Percentiles rank a stretch among this genome's conserved stretches.
Conservation (phyloP, 2,113 vertebrate genomes). For the Columbina picui region DNA sequence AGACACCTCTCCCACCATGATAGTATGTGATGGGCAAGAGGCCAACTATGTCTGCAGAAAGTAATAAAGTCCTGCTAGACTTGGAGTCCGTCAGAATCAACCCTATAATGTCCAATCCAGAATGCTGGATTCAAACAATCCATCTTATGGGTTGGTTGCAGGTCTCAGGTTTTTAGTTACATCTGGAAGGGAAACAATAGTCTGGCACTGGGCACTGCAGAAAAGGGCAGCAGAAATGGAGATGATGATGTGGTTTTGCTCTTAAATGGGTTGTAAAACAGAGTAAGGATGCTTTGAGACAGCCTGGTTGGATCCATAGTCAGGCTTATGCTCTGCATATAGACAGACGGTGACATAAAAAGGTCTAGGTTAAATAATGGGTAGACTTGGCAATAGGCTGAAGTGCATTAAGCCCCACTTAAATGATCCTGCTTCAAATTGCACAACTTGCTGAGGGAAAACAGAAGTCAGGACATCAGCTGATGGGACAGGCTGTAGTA, state of each 20-base stretch:
- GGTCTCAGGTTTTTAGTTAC: neutral
- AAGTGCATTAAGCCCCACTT: neutral
- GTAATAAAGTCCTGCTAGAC: neutral
- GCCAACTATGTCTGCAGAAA: neutral
- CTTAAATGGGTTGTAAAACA: neutral
- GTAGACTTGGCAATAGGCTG: neutral
- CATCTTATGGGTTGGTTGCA: fast-evolving
- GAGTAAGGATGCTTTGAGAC: neutral
- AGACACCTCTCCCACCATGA: neutral
- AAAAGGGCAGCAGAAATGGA: neutral
- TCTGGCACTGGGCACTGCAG: neutral
- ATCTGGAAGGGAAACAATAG: neutral
- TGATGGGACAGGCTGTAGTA: neutral
- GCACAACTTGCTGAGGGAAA: neutral
- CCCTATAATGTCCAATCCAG: neutral
- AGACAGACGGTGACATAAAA: neutral
- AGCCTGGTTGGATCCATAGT: neutral
- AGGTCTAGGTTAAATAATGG: neutral
- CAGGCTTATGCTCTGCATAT: neutral
- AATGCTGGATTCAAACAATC: neutral
- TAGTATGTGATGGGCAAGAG: neutral
- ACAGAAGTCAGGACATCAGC: neutral
- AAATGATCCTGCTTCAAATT: neutral
- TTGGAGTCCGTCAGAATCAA: neutral
- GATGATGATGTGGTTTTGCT: neutral